A percentile compares a stretch with the other conserved stretches of the same genome.
phyloP scores from a whole-genome alignment of 2,113 vertebrate species.

The Leucopsar rothschildi region DNA sequence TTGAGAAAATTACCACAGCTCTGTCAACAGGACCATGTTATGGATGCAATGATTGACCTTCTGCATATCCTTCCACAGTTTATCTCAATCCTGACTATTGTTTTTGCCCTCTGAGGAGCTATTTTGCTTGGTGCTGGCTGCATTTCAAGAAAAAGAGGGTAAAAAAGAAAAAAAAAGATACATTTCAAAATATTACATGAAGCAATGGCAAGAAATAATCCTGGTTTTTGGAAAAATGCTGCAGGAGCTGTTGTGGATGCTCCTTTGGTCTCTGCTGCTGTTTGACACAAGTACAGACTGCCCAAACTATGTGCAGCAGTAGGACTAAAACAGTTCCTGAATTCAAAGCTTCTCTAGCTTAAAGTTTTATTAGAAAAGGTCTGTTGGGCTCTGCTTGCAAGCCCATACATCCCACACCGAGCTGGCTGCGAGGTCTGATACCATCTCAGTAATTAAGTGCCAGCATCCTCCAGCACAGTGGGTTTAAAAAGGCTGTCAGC shows the following conservation, averaged over 20 bases:
- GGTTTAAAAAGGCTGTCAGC: constrained; percentile 40
- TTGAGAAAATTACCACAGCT: not conserved
- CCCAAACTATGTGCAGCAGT: not conserved
- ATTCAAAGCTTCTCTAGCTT: not conserved
- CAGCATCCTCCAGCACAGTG: not conserved
- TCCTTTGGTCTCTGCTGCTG: not conserved
- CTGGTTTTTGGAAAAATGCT: not conserved
- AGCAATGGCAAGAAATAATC: not conserved
- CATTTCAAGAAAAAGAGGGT: not conserved
- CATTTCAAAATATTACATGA: not conserved
- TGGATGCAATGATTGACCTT: not conserved
- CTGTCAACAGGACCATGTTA: not conserved
- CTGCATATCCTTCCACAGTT: not conserved
- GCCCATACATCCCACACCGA: rapidly evolving
- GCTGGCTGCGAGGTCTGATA: not conserved
- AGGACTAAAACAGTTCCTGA: not conserved
- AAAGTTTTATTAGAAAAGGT: not conserved
- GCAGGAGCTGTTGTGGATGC: not conserved
- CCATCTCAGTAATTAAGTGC: constrained; percentile 43
- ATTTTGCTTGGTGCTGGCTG: not conserved
- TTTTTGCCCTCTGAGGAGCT: not conserved
- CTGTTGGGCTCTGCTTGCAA: not conserved
- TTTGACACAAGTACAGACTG: not conserved
- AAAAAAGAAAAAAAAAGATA: not conserved
- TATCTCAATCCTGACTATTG: not conserved